Conservation (phyloP, 2,113 vertebrate species). For the Sakesphorus luctuosus region DNA sequence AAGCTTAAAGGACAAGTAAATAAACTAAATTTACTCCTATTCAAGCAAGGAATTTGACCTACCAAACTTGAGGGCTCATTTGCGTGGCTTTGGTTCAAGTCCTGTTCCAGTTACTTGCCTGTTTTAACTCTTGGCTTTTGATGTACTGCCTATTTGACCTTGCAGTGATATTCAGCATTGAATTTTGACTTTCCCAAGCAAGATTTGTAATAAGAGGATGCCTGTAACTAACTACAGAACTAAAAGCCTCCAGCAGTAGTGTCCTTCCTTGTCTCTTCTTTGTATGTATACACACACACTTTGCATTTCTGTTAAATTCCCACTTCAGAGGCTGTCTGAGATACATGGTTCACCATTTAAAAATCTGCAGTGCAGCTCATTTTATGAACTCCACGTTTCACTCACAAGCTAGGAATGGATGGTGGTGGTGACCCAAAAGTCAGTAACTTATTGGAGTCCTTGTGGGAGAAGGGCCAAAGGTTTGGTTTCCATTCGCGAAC, state of each 20-base stretch:
- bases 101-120: neutral
- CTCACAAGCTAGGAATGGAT: neutral
- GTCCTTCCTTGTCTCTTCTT: neutral
- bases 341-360: neutral
- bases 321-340: neutral
- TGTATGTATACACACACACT: neutral
- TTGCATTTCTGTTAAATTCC: neutral
- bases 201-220: neutral
- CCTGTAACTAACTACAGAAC: neutral
- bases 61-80: neutral
- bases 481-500: neutral
- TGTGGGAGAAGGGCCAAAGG: neutral
- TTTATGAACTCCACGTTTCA: neutral
- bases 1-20: slow-evolving; percentile 1
- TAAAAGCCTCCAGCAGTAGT: neutral
- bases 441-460: neutral
- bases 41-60: neutral
- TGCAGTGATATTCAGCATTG: neutral
- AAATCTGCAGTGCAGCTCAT: neutral
- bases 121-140: neutral
- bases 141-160: neutral
- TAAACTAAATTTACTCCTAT: neutral
- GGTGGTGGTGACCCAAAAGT: neutral
- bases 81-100: neutral
- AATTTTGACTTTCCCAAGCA: neutral